phyloP scores from a whole-genome alignment of 1,140 invertebrate species.

The Magallana ariakensis region DNA sequence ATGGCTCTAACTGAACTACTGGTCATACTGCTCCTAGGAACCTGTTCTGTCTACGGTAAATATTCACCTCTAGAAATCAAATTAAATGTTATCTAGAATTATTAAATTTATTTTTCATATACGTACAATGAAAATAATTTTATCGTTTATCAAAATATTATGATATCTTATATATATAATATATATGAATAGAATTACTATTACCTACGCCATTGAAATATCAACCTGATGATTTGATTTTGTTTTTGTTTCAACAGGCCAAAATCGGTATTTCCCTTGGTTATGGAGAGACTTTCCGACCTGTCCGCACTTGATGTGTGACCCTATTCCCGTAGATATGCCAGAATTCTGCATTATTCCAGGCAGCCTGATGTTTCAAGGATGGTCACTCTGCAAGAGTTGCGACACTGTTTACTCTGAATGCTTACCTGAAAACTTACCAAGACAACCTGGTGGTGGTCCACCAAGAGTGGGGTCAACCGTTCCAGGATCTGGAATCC shows the following conservation, averaged over 20 bases:
- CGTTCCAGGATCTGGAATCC: not conserved
- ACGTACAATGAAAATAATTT: too few relatives aligned
- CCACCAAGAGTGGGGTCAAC: not conserved
- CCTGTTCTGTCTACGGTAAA: not conserved
- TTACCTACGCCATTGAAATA: too few relatives aligned
- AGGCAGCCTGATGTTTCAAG: not conserved
- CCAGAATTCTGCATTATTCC: not conserved
- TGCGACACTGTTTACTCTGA: not conserved
- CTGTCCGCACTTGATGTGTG: not conserved
- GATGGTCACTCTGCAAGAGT: not conserved
- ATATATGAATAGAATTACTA: too few relatives aligned
- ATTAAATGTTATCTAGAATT: too few relatives aligned
- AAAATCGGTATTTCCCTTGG: not conserved
- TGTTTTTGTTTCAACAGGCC: not conserved
- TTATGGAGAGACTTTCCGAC: not conserved
- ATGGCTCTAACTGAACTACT: not conserved
- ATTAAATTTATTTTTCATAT: too few relatives aligned
- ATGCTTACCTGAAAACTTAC: conserved; percentile 6
- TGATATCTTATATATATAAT: too few relatives aligned
- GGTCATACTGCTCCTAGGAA: not conserved
- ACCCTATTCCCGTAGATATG: not conserved
- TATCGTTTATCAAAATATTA: too few relatives aligned
- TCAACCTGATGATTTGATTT: too few relatives aligned
- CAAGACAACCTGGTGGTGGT: not conserved
- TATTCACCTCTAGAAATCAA: not conserved